Conservation (phyloP, 2,888 invertebrate genomes). For the Harpalus rufipes region DNA sequence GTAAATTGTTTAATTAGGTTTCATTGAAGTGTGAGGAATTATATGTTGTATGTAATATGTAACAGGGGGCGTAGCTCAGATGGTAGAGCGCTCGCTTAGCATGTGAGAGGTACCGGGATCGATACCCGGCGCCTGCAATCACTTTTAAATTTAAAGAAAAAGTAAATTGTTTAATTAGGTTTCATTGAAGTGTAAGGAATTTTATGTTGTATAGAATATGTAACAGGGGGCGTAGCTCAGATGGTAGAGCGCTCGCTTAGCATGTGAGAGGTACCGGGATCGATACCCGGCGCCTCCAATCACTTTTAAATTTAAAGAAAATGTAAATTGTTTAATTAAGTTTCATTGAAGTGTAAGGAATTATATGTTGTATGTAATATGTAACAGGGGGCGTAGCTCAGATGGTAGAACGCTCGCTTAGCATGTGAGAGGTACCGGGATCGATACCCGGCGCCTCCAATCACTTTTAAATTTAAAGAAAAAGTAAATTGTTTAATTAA, state of each 20-base stretch:
- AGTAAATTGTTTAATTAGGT: too few species aligned
- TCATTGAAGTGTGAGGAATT: too few species aligned
- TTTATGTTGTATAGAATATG: not conserved
- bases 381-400: slow-evolving; percentile 77
- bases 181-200: too few species aligned
- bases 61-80: slow-evolving; percentile 67
- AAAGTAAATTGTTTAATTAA: slow-evolving; percentile 67
- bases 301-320: too few species aligned
- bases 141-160: too few species aligned
- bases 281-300: slow-evolving; percentile 78
- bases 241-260: slow-evolving; percentile 81
- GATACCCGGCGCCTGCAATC: slow-evolving; percentile 77
- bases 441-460: slow-evolving; percentile 78
- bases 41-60: too few species aligned
- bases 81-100: slow-evolving; percentile 75
- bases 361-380: too few species aligned
- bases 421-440: slow-evolving; percentile 81
- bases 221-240: slow-evolving; percentile 77
- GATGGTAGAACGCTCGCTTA: slow-evolving; percentile 81
- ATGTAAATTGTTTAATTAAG: too few species aligned
- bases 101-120: slow-evolving; percentile 81
- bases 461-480: slow-evolving; percentile 66
- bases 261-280: slow-evolving; percentile 81
- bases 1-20: too few species aligned
- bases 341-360: too few species aligned